Conservation (phyloP, 2,113 vertebrate species). For the Melanerpes aurifrons region DNA sequence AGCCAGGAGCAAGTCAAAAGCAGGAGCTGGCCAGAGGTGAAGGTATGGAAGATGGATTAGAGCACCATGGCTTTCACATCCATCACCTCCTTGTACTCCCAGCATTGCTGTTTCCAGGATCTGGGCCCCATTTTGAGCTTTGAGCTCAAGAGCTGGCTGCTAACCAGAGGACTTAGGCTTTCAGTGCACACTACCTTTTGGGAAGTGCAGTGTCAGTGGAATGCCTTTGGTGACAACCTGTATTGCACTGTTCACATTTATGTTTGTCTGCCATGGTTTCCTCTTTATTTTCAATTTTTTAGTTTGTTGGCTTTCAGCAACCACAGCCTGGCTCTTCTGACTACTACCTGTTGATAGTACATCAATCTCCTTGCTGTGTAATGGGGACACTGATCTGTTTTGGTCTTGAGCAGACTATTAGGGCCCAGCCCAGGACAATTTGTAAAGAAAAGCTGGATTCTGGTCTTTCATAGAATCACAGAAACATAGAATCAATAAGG, state of each 20-base stretch:
- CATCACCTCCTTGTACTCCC: neutral
- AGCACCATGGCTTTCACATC: neutral
- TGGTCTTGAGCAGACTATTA: neutral
- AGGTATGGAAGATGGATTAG: constrained; percentile 52
- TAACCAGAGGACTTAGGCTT: neutral
- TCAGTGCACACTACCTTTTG: accelerated
- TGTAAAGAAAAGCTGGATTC: neutral
- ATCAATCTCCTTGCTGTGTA: neutral
- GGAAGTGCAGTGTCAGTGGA: neutral
- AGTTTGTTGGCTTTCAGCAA: neutral
- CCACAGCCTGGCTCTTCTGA: neutral
- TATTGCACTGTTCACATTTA: neutral
- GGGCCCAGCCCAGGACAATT: neutral
- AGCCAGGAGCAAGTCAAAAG: constrained; percentile 63
- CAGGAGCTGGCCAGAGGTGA: constrained; percentile 72
- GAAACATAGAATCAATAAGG: too few relatives aligned
- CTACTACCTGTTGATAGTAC: neutral
- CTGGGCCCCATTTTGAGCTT: neutral
- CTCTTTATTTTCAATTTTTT: neutral
- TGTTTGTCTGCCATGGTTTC: neutral
- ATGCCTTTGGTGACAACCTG: neutral
- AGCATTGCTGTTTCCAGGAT: neutral
- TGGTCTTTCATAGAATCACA: neutral
- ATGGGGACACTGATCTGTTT: neutral
- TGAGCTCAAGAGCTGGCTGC: neutral